Conservation (phyloP, 2,797 vertebrate genomes). For the Spea hammondii region DNA sequence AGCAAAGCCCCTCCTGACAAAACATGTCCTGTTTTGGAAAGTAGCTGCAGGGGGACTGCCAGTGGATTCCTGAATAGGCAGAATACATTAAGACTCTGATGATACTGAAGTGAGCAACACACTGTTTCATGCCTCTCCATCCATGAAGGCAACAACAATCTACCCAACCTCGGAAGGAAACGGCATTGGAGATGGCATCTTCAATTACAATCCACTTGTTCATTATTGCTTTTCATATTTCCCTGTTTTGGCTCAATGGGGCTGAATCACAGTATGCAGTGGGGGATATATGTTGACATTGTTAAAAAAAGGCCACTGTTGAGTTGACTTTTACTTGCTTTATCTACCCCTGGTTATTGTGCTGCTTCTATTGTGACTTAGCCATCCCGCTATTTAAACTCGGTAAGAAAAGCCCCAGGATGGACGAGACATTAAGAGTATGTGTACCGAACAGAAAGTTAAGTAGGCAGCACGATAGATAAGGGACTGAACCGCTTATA, state of each 20-base stretch:
- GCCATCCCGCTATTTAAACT: no score
- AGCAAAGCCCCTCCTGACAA: conserved; percentile 46
- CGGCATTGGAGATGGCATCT: not conserved
- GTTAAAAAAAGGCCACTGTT: no score
- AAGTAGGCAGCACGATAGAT: no score
- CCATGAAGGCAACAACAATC: conserved; percentile 39
- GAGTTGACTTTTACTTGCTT: no score
- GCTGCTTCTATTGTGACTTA: no score
- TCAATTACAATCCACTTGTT: conserved; percentile 1
- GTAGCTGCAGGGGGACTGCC: conserved; percentile 50
- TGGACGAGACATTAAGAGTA: no score
- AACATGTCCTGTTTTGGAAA: conserved; percentile 53
- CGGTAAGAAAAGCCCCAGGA: no score
- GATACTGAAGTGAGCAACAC: conserved; percentile 33
- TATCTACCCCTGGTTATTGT: no score
- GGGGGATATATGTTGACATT: no score
- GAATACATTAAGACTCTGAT: conserved; percentile 45
- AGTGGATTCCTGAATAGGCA: conserved; percentile 46
- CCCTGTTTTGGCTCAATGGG: not conserved
- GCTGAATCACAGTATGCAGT: not conserved
- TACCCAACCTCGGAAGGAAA: not conserved
- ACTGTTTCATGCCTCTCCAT: conserved; percentile 30
- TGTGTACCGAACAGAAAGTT: no score
- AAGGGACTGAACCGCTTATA: no score
- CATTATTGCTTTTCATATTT: conserved; percentile 3